phyloP scores from a whole-genome alignment of 2,113 vertebrate genomes.

The Oncorhynchus nerka region DNA sequence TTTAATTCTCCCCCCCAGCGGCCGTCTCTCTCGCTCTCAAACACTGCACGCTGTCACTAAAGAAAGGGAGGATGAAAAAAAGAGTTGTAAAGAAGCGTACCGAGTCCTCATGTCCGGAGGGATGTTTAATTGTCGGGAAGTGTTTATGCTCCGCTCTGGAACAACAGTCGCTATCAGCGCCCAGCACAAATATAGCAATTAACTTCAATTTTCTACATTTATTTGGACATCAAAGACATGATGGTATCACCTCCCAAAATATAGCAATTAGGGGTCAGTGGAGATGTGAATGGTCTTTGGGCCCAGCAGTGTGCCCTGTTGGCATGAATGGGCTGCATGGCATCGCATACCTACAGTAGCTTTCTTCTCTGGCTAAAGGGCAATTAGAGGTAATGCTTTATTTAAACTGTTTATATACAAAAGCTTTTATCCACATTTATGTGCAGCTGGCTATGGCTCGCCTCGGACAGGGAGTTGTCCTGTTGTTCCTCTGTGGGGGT shows the following conservation, averaged over 20 bases:
- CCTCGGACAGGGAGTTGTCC: constrained; percentile 57
- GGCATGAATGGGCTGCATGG: constrained; percentile 55
- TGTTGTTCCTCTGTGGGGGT: constrained; percentile 59
- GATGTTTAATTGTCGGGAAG: constrained; percentile 72
- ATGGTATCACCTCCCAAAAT: constrained; percentile 72
- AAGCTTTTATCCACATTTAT: constrained; percentile 77
- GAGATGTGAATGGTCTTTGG: constrained; percentile 69
- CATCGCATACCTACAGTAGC: constrained; percentile 70
- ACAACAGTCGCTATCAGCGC: constrained; percentile 68
- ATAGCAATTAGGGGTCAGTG: constrained; percentile 74
- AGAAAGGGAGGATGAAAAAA: constrained; percentile 69
- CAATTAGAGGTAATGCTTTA: constrained; percentile 79
- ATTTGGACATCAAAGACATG: constrained; percentile 76
- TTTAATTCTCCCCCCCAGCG: constrained; percentile 45
- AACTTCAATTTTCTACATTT: constrained; percentile 77
- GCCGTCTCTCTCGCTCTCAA: constrained; percentile 25
- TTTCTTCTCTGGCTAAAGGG: constrained; percentile 75
- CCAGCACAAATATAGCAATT: constrained; percentile 78
- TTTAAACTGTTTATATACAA: constrained; percentile 79
- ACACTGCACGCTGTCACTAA: constrained; percentile 60
- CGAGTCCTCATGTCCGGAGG: constrained; percentile 61
- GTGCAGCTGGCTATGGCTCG: constrained; percentile 67
- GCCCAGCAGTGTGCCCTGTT: constrained; percentile 59
- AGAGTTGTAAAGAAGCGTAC: constrained; percentile 53
- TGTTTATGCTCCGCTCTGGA: constrained; percentile 71